Evolutionary conservation across 2,113 vertebrate species (phyloP).

Genomic region (Neolamprologus devosi): DNA sequence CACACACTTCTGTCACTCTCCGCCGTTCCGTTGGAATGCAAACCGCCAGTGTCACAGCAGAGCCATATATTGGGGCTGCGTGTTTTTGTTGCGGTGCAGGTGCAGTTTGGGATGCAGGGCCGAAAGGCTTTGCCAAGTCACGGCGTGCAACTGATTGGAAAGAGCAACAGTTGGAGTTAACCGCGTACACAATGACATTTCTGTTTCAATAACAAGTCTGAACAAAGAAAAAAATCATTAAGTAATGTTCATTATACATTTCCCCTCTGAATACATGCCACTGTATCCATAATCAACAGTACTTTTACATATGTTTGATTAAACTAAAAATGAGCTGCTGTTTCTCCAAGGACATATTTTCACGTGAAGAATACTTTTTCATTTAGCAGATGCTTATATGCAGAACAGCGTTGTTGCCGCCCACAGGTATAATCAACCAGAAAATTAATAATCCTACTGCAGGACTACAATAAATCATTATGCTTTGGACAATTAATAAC

Average conservation of each 20-base stretch:
- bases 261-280: slow-evolving; percentile 74
- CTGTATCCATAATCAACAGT: slow-evolving; percentile 82
- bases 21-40: slow-evolving; percentile 42
- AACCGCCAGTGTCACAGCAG: slow-evolving; percentile 20
- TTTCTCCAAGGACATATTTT: slow-evolving; percentile 85
- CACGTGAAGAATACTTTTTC: slow-evolving; percentile 72
- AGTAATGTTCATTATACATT: slow-evolving; percentile 78
- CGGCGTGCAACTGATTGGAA: neutral
- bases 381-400: slow-evolving; percentile 79
- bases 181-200: neutral
- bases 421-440: slow-evolving; percentile 93
- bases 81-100: slow-evolving; percentile 20
- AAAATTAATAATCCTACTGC: slow-evolving; percentile 96
- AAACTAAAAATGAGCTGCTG: slow-evolving; percentile 90
- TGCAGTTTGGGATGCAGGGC: neutral
- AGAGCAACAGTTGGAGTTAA: neutral
- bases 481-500: slow-evolving; percentile 94
- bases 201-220: neutral
- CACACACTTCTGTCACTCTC: slow-evolving; percentile 51
- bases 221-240: slow-evolving; percentile 78
- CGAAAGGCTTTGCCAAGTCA: neutral
- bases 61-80: neutral
- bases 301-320: slow-evolving; percentile 89
- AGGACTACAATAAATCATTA: slow-evolving; percentile 90
- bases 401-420: slow-evolving; percentile 79